Percentiles rank a stretch among this genome's conserved stretches.
phyloP scores from a whole-genome alignment of 2,888 invertebrate genomes.

The Anodontia alba region DNA sequence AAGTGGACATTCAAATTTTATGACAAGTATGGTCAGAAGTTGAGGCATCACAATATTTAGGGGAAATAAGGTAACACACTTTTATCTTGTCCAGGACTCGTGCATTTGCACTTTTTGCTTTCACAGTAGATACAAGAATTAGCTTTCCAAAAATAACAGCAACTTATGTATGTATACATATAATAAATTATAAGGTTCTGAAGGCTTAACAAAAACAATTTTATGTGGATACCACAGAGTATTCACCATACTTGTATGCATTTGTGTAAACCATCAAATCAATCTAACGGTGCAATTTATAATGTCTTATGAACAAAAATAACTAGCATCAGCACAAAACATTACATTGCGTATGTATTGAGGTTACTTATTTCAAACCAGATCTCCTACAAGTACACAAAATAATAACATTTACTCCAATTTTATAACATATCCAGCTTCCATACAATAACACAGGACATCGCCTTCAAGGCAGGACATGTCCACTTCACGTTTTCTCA shows the following conservation, averaged over 20 bases:
- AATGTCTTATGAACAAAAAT: not conserved
- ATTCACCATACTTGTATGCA: not conserved
- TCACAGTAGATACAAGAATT: too few species aligned
- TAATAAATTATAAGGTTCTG: not conserved
- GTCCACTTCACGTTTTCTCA: constrained; percentile 46
- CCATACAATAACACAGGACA: constrained; percentile 12
- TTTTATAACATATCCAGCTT: constrained; percentile 1
- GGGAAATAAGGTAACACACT: too few species aligned
- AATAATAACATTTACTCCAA: constrained; percentile 46
- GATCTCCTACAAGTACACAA: constrained; percentile 18
- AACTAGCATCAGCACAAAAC: constrained; percentile 5
- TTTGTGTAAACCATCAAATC: not conserved
- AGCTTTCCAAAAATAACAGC: not conserved
- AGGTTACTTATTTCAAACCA: not conserved
- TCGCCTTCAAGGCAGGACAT: constrained; percentile 7
- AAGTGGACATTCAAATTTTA: too few species aligned
- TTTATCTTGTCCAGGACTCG: too few species aligned
- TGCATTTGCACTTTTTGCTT: too few species aligned
- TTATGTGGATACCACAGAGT: not conserved
- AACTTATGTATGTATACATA: not conserved
- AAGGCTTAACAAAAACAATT: constrained; percentile 4
- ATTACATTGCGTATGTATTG: constrained; percentile 15
- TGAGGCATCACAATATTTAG: too few species aligned
- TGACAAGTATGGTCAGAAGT: too few species aligned
- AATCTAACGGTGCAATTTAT: not conserved